Evolutionary conservation across 1,140 invertebrate species (phyloP).

Genomic region (Cataglyphis hispanica): DNA sequence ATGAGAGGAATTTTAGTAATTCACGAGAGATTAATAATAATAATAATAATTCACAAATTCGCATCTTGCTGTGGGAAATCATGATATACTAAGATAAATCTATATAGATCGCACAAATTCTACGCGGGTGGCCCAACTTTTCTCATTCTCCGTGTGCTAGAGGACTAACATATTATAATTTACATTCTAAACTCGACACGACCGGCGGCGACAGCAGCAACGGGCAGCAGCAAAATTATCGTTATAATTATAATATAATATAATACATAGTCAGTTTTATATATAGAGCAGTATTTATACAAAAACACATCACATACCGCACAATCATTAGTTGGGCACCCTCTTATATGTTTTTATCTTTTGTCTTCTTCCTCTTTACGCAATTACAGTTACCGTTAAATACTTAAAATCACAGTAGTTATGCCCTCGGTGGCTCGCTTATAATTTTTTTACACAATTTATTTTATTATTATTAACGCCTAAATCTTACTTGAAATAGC

Average conservation of each 20-base stretch:
- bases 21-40: too few relatives aligned
- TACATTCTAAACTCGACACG: conserved; percentile 75
- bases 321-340: conserved; percentile 77
- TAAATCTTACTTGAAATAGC: conserved; percentile 84
- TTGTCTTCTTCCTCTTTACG: conserved; percentile 77
- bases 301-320: conserved; percentile 87
- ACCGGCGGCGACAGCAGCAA: conserved; percentile 81
- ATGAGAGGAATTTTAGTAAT: too few relatives aligned
- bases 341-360: conserved; percentile 78
- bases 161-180: conserved; percentile 73
- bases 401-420: conserved; percentile 88
- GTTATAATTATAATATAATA: conserved; percentile 83
- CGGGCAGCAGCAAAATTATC: conserved; percentile 82
- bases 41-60: conserved; percentile 81
- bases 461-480: conserved; percentile 76
- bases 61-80: conserved; percentile 84
- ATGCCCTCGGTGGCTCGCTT: conserved; percentile 86
- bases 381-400: conserved; percentile 85
- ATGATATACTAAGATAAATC: conserved; percentile 82
- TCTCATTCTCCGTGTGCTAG: conserved; percentile 69
- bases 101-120: conserved; percentile 73
- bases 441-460: conserved; percentile 83
- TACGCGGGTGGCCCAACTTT: conserved; percentile 75
- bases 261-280: conserved; percentile 86
- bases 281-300: conserved; percentile 86